These are phyloP conservation scores for Epinephelus coioides DNA, from an alignment of 2,797 vertebrate species.

Conservation along the genomic window DNA sequence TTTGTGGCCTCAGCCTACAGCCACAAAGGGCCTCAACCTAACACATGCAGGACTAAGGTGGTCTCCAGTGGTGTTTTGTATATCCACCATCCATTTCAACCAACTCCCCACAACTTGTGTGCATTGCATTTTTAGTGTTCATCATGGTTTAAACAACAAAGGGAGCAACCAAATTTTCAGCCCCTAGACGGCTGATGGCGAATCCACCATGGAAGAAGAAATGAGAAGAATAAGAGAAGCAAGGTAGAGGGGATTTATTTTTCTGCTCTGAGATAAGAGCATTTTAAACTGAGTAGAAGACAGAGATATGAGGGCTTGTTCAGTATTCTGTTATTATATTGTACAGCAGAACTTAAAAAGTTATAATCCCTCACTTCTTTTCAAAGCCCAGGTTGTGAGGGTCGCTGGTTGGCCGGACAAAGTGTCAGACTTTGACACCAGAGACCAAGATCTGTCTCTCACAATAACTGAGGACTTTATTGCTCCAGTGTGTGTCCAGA, in stretches of 20 bases:
- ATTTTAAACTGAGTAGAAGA: neutral
- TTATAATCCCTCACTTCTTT: neutral
- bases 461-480: too few species aligned
- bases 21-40: neutral
- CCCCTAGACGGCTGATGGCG: neutral
- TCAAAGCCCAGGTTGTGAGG: conserved; percentile 1
- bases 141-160: neutral
- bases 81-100: neutral
- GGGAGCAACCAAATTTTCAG: too few species aligned
- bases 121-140: neutral
- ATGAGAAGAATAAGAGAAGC: neutral
- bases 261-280: conserved; percentile 10
- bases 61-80: neutral
- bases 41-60: neutral
- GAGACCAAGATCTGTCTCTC: too few species aligned
- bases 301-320: conserved; percentile 4
- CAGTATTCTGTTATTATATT: neutral
- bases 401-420: neutral
- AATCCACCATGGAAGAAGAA: neutral
- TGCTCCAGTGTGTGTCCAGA: too few species aligned
- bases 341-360: conserved; percentile 3
- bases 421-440: too few species aligned
- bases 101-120: neutral
- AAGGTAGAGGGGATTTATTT: conserved; percentile 1
- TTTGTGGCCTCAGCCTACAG: neutral